A percentile compares a stretch with the other conserved stretches of the same genome.
These are phyloP conservation scores for Amazona vittata DNA, from an alignment of 2,113 vertebrate genomes.

Conservation along the genomic window DNA sequence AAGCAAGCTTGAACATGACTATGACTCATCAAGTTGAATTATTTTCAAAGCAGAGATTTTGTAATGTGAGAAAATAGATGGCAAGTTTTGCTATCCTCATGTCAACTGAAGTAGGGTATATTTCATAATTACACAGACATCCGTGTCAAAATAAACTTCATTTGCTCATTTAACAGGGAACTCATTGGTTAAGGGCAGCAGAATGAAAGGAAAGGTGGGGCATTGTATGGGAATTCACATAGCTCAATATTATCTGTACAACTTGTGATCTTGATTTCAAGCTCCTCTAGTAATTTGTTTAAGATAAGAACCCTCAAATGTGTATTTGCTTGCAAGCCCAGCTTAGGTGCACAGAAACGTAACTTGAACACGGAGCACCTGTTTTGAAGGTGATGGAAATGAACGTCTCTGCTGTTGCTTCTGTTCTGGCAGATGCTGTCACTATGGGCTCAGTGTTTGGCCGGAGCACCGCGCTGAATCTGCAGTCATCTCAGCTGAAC, in stretches of 20 bases:
- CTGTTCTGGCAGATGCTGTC: slow-evolving; percentile 84
- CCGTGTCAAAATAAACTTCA: neutral
- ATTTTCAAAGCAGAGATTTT: slow-evolving; percentile 10
- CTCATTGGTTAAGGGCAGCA: neutral
- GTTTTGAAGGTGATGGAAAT: neutral
- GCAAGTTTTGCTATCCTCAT: neutral
- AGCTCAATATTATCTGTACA: neutral
- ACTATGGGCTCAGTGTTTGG: slow-evolving; percentile 98
- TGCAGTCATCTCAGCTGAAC: slow-evolving; percentile 97
- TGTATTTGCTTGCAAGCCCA: neutral
- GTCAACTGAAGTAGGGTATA: neutral
- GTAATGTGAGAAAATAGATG: neutral
- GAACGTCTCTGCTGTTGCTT: fast-evolving
- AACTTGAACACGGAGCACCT: neutral
- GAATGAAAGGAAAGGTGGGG: neutral
- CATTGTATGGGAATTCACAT: neutral
- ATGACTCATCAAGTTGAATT: neutral
- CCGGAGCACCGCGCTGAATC: slow-evolving; percentile 92
- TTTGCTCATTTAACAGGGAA: neutral
- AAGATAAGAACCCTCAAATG: neutral
- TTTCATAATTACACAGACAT: neutral
- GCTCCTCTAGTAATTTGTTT: neutral
- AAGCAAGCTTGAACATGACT: neutral
- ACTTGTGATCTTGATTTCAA: neutral
- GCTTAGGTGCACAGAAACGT: neutral